Percentiles rank a stretch among this genome's conserved stretches.
Conservation (phyloP, 2,888 invertebrate genomes). For the Dynastes maya region DNA sequence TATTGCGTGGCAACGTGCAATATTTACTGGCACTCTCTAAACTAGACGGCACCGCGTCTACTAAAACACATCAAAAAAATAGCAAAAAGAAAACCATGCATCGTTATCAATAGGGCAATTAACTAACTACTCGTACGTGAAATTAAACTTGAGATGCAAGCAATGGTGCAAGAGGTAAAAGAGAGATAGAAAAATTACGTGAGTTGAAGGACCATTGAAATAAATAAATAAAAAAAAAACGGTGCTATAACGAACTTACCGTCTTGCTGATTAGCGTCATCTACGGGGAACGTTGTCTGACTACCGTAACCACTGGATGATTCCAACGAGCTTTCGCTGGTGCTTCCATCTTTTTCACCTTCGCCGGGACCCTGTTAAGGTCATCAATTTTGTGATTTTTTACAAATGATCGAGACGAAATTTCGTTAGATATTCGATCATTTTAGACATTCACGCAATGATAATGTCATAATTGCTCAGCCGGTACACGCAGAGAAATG, state of each 20-base stretch:
- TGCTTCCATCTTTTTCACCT: slow-evolving; percentile 74
- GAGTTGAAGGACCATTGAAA: neutral
- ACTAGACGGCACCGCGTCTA: slow-evolving; percentile 63
- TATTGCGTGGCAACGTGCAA: slow-evolving; percentile 72
- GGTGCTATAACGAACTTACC: slow-evolving; percentile 64
- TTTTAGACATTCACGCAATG: too few species aligned
- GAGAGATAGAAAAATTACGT: neutral
- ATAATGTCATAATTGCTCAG: too few species aligned
- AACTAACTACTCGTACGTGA: too few species aligned
- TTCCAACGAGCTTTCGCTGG: slow-evolving; percentile 83
- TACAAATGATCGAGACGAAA: neutral
- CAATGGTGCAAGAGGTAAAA: neutral
- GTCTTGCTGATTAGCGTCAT: slow-evolving; percentile 68
- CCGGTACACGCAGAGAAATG: too few species aligned
- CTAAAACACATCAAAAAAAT: slow-evolving; percentile 65
- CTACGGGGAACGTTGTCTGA: slow-evolving; percentile 80
- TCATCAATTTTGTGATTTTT: neutral
- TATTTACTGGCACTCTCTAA: slow-evolving; percentile 75
- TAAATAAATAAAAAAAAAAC: slow-evolving; percentile 24
- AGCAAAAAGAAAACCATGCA: slow-evolving; percentile 62
- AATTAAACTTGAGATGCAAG: neutral
- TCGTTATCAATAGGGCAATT: neutral
- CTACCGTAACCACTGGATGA: slow-evolving; percentile 86
- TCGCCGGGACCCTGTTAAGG: slow-evolving; percentile 61
- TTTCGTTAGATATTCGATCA: neutral